Evolutionary conservation across 2,888 invertebrate species (phyloP), one percentile per base, ranked within the genome.

Genomic region (Euplagia quadripunctaria): DNA sequence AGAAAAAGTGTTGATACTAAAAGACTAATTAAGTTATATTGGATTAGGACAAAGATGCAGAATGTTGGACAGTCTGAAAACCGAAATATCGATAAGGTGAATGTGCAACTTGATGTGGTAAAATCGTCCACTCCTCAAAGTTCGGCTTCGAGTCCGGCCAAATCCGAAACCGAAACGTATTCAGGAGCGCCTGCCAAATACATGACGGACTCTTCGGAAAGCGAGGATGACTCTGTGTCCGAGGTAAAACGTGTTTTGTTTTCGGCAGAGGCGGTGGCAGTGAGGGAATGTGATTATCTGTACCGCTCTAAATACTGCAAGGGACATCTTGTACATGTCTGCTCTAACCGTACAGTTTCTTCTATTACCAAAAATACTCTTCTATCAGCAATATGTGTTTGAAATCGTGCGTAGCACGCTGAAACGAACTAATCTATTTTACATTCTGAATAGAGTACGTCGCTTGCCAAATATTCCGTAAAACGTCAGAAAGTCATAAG

Each of bases 151-250:
- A 97, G 97, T 96, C 97, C 97, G 94, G 97, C 97, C 93, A 97
- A 97, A 96, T 97, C 98, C 93, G 98, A 98, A 96, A 98, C 98
- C 93, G 98, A 98, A 97, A 98, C 98, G 94, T 97, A 97, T 96
- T 97, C 97, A 92, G 98, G 98, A 96, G 96, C 97, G 93, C 98
- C 97, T 94, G 97, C 98, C 92, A 98, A 98, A 96, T 98, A 97
- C 97, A 98, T 98, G 97, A 98, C 98, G 96, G 98, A 98, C 97
- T 97, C 98, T 94, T 99, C 99, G 91, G 99, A 98, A 96, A 99
- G 98, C 95, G 99, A 99, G 95, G 99, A 99, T 96, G 99, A 99
- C 95, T 99, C 99, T 96, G 98, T 98, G 94, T 99, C 98, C 91
- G 99, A 99, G 98, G 99, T 99, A 97, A 97, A 96, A 95, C 94